Percentiles rank a stretch among this genome's conserved stretches.
Conservation (phyloP, 2,113 vertebrate genomes). For the Ursus arctos region DNA sequence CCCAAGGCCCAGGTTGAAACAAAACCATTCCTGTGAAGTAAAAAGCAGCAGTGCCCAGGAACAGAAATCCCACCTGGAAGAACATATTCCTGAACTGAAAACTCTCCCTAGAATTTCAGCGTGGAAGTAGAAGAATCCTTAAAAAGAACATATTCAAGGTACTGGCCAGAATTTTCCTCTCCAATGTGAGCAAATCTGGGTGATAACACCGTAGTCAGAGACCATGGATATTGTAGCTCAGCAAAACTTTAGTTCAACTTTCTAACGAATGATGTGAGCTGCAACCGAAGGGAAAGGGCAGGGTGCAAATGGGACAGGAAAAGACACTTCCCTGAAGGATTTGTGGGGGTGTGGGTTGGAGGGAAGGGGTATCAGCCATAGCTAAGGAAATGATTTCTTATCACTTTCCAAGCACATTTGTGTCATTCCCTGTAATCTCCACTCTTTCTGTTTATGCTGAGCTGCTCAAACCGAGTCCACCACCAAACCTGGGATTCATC, state of each 20-base stretch:
- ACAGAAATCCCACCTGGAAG: background rate
- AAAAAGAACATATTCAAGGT: background rate
- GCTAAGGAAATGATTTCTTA: background rate
- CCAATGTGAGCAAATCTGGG: background rate
- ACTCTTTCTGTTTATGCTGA: background rate
- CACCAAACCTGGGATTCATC: background rate
- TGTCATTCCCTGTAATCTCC: background rate
- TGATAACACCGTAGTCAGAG: background rate
- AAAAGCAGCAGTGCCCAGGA: background rate
- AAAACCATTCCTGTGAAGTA: background rate
- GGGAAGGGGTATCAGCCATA: background rate
- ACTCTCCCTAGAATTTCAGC: background rate
- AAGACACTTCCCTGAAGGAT: background rate
- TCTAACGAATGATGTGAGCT: background rate
- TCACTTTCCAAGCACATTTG: background rate
- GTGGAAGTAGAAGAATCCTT: background rate
- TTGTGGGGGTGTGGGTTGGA: background rate
- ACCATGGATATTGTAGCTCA: background rate
- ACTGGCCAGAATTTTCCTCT: background rate
- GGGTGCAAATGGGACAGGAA: background rate
- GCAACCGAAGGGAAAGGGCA: background rate
- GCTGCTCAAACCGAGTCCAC: background rate
- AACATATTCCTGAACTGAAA: background rate
- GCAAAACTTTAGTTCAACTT: background rate
- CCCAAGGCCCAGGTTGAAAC: background rate